Base-by-base conservation (phyloP, 1,140 invertebrate species). In the Berghia stephanieae region DNA sequence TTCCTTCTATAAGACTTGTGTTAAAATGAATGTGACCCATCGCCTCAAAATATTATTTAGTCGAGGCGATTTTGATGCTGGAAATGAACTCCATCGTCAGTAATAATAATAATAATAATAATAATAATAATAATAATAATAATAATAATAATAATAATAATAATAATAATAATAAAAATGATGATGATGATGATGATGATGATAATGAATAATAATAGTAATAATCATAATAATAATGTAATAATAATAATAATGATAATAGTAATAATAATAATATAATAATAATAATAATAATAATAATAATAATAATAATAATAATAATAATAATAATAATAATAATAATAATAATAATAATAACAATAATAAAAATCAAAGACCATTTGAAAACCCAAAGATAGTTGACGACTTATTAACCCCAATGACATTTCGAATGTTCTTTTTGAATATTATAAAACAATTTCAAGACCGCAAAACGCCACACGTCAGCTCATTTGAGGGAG, bases 81-180 rank as follows among this genome's bases (percentile, higher is more conserved):
- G 60, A 3, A 8, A 8, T 63, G 60, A 63, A 34, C 13, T 5
- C 60, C 34, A 63, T 18, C 60, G 34, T 27, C 31, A 36, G 38
- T 36, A 6, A 31, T 27, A 36, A 36, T 36, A 3, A 63, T 5
- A 18, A 63, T 36, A 13, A 36, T 63, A 6, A 36, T 27, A 36
- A 27, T 6, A 27, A 21, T 24, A 34, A 46, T 10, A 75, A 43
- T 13, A 57, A 24, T 34, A 63, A 31, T 36, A 34, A 10, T 31
- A 60, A 24, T 60, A 60, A 5, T 60, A 60, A 31, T 60, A 60
- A 31, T 60, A 60, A 31, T 60, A 60, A 31, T 60, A 60, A 31
- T 60, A 8, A 24, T 60, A 60, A 24, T 60, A 60, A 31, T 60
- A 24, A n/a, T 60, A 60, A 31, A 24, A 60, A 24, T 60, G 31